Percentiles rank a stretch among this genome's conserved stretches.
Conservation (phyloP, 2,797 vertebrate species). For the Clarias platycephalus region DNA sequence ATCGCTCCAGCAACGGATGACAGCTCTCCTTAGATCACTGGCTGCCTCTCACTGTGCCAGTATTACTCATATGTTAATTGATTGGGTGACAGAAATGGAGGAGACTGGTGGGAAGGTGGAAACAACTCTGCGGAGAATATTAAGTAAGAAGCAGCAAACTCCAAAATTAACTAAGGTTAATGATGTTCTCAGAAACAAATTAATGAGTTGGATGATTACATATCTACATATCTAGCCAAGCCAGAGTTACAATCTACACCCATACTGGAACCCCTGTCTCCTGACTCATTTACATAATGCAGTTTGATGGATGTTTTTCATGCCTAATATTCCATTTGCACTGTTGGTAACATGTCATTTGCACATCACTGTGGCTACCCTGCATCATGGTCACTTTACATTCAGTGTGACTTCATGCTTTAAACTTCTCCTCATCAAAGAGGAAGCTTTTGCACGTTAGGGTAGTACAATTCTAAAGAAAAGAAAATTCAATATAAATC, state of each 20-base stretch:
- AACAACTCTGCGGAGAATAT: slow-evolving; percentile 48
- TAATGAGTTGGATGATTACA: slow-evolving; percentile 47
- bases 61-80: slow-evolving; percentile 86
- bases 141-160: slow-evolving; percentile 42
- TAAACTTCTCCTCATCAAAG: not conserved
- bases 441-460: slow-evolving; percentile 48
- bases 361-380: no score
- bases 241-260: not conserved
- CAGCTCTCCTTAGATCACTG: slow-evolving; percentile 78
- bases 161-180: slow-evolving; percentile 47
- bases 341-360: not conserved
- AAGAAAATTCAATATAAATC: slow-evolving; percentile 47
- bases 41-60: slow-evolving; percentile 77
- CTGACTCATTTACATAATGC: not conserved
- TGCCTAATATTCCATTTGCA: not conserved
- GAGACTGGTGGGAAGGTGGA: slow-evolving; percentile 53
- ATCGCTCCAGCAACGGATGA: slow-evolving; percentile 85
- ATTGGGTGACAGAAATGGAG: slow-evolving; percentile 74
- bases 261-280: not conserved
- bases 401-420: not conserved
- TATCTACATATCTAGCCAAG: slow-evolving; percentile 29
- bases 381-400: not conserved
- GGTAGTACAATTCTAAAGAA: slow-evolving; percentile 11
- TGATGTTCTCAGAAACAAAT: slow-evolving; percentile 35
- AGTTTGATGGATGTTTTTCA: no score